Evolutionary conservation across 2,797 vertebrate species (phyloP).

Genomic region (Sebastes steindachneri): DNA sequence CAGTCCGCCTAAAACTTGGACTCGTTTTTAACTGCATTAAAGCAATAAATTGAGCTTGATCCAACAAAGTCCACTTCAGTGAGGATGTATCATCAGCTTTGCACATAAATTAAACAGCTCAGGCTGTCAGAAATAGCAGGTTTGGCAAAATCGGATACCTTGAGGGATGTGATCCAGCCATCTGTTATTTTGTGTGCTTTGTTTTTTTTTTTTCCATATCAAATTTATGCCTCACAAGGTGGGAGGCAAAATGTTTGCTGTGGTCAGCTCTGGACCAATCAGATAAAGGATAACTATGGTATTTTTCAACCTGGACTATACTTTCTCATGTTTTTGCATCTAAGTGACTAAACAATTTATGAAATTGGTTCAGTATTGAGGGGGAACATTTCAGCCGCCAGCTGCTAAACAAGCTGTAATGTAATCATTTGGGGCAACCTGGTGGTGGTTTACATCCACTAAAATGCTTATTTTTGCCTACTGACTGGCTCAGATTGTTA

Average conservation of each 20-base stretch:
- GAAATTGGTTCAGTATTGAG: too few species aligned
- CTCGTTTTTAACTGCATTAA: neutral
- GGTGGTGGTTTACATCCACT: too few species aligned
- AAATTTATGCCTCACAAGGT: slow-evolving; percentile 6
- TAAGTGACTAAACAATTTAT: too few species aligned
- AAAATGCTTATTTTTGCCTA: too few species aligned
- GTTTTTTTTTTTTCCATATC: neutral
- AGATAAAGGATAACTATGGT: too few species aligned
- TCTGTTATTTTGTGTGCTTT: slow-evolving; percentile 19
- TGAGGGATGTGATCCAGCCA: neutral
- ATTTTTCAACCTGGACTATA: too few species aligned
- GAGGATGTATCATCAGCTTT: neutral
- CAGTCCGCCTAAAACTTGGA: neutral
- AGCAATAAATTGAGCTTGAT: neutral
- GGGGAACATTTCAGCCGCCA: rapidly evolving
- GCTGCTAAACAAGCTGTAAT: too few species aligned
- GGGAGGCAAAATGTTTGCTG: neutral
- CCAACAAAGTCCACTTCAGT: neutral
- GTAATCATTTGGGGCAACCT: too few species aligned
- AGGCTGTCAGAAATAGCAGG: neutral
- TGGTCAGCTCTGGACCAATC: neutral
- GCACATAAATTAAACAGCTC: neutral
- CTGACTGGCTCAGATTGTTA: too few species aligned
- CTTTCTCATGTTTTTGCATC: too few species aligned
- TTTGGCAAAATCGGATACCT: neutral